Evolutionary conservation across 1,140 invertebrate species (phyloP), one percentile per base, ranked within the genome.

Genomic region (Brachionus paranguensis): DNA sequence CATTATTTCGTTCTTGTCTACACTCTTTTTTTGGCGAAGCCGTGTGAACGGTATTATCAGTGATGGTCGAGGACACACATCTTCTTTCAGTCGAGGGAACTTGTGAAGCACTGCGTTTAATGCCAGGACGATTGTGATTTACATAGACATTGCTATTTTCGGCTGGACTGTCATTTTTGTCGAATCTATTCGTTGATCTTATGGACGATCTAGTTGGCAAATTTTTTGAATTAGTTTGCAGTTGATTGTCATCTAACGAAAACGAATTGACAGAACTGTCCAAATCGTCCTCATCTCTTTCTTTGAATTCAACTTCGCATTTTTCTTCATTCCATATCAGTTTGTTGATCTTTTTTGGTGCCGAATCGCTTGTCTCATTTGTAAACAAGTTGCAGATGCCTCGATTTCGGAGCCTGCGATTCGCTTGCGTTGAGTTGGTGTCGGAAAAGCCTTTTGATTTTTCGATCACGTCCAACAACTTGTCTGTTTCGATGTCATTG

Each of bases 401-500:
- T 29, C 78, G 50, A 37, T 81, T 81, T 64, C 78, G 37, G n/a
- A 81, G 11, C 12, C 78, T 11, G 12, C 78, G 78, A 24, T 43
- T 47, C 14, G 78, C 78, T 27, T 43, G 33, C 14, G 78, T 81
- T 47, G 78, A 81, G 29, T 64, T 45, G 0, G n/a, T 64, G 14
- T 81, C 78, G 1, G 78, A 81, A 47, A 81, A 81, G 6, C 78
- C 64, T 83, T 83, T 83, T 0, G 60, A 68, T 47, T 83, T 68
- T 55, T 83, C 60, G 41, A 83, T 83, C 2, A 47, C 60, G 14
- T 83, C 50, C 17, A 68, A 60, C 20, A 83, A 41, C 12, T 70
- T 68, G 17, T 83, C 81, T 64, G 81, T 83, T 47, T 83, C 81
- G 12, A 83, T 83, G 45, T 83, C 81, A 83, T 83, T 68, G 3